A percentile compares a stretch with the other conserved stretches of the same genome.
These are phyloP conservation scores for Ganaspis sp. DNA, from an alignment of 1,140 invertebrate species.

Conservation along the genomic window DNA sequence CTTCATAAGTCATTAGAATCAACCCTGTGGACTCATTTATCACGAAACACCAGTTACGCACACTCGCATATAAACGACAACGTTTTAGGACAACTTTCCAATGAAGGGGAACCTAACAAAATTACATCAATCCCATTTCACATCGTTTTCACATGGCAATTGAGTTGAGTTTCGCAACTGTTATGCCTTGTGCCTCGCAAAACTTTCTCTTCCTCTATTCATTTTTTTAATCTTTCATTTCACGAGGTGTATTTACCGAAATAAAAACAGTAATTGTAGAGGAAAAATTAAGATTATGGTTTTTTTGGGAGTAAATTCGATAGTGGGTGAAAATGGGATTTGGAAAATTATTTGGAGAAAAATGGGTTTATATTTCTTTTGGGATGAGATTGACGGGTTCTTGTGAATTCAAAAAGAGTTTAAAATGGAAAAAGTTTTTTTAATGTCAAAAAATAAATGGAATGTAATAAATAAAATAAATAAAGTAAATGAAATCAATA, in stretches of 20 bases:
- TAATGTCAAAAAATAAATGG: too few relatives aligned
- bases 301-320: too few relatives aligned
- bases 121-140: constrained; percentile 78
- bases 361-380: too few relatives aligned
- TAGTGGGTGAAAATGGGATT: too few relatives aligned
- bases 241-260: constrained; percentile 28
- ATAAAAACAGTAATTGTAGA: neutral
- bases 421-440: too few relatives aligned
- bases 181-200: constrained; percentile 57
- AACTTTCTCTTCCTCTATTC: constrained; percentile 37
- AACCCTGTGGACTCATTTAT: constrained; percentile 64
- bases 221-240: constrained; percentile 41
- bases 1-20: constrained; percentile 77
- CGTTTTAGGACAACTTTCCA: constrained; percentile 52
- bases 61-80: constrained; percentile 51
- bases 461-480: too few relatives aligned
- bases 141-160: constrained; percentile 75
- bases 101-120: constrained; percentile 68
- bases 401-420: too few relatives aligned
- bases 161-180: constrained; percentile 71
- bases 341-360: too few relatives aligned
- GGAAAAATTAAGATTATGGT: too few relatives aligned
- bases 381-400: too few relatives aligned
- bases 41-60: constrained; percentile 59
- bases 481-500: too few relatives aligned